Evolutionary conservation across 1,140 invertebrate genomes (phyloP), one percentile per base, ranked within the genome.

Genomic region (Trinorchestia longiramus): DNA sequence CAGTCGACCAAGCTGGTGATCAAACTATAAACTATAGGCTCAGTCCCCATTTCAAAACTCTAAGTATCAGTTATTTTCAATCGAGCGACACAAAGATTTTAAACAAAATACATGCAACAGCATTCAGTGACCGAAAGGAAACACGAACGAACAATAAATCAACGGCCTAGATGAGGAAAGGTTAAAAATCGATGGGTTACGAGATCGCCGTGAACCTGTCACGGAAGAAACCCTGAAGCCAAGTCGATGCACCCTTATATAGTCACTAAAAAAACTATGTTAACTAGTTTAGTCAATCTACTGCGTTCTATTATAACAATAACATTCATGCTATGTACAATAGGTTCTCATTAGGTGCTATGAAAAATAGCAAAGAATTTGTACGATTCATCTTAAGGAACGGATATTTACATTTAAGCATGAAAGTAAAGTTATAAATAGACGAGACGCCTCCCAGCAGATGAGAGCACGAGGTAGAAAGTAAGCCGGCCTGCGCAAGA

Each of bases 291-390:
- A 19, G 1, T 77, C 62, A 36, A 77, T 90, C n/a, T 90, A 42
- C 88, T 90, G 44, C 44, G 44, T 40, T 94, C 92, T 94, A 94
- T 43, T n/a, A 47, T 94, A 94, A 94, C 92, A 94, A 94, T 94
- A 94, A 94, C 43, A 40, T 43, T 94, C 43, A 94, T 94, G 44
- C 43, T 94, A 45, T 94, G 40, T 94, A 94, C 92, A 94, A 45
- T 94, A 94, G 43, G 43, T 45, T 43, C 43, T 94, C 43, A 77
- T 77, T 43, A 94, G 8, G 92, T 94, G 92, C 92, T 94, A 94
- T 45, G 92, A 94, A 94, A 94, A 91, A 91, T 91, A 91, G 88
- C 88, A 91, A 91, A 43, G 88, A 91, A 94, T 94, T 94, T 94
- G 92, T 94, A 94, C 92, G 92, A 94, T 94, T 94, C 92, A 40